These are phyloP conservation scores for Moxostoma hubbsi DNA, from an alignment of 2,797 vertebrate species.

Conservation along the genomic window DNA sequence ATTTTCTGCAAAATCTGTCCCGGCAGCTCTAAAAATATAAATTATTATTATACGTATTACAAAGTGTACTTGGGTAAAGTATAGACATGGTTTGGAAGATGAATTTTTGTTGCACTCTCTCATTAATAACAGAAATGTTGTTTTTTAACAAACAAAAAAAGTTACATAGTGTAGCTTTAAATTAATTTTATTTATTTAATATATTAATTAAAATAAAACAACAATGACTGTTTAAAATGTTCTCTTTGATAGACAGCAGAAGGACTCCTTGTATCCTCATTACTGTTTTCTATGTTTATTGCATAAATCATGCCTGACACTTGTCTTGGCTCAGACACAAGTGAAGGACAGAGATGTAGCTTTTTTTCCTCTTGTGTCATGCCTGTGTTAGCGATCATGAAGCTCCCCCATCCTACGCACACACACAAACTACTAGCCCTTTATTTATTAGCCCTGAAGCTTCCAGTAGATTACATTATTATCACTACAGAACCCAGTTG, in stretches of 20 bases:
- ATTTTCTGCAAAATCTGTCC: too few relatives aligned
- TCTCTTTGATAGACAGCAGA: neutral
- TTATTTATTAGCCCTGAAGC: slow-evolving; percentile 31
- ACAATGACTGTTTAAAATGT: neutral
- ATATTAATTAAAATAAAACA: too few relatives aligned
- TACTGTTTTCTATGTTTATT: neutral
- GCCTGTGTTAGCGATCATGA: slow-evolving; percentile 41
- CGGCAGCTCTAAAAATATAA: too few relatives aligned
- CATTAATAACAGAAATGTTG: too few relatives aligned
- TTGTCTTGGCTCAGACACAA: slow-evolving; percentile 19
- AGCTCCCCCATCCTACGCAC: slow-evolving; percentile 32
- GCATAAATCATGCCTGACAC: slow-evolving; percentile 50
- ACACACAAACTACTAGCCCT: slow-evolving; percentile 14
- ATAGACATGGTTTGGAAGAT: too few relatives aligned
- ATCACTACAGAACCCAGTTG: slow-evolving; percentile 46
- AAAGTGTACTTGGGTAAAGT: too few relatives aligned
- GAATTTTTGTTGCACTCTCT: too few relatives aligned
- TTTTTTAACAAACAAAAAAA: too few relatives aligned
- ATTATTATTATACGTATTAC: too few relatives aligned
- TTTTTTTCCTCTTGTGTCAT: slow-evolving; percentile 19
- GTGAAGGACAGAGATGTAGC: slow-evolving; percentile 49
- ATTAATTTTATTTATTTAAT: too few relatives aligned
- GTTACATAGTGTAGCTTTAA: too few relatives aligned
- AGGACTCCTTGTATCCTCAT: slow-evolving; percentile 31
- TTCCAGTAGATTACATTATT: slow-evolving; percentile 46